Evolutionary conservation across 2,113 vertebrate genomes (phyloP), one percentile per base, ranked within the genome.

Genomic region (Eublepharis macularius): DNA sequence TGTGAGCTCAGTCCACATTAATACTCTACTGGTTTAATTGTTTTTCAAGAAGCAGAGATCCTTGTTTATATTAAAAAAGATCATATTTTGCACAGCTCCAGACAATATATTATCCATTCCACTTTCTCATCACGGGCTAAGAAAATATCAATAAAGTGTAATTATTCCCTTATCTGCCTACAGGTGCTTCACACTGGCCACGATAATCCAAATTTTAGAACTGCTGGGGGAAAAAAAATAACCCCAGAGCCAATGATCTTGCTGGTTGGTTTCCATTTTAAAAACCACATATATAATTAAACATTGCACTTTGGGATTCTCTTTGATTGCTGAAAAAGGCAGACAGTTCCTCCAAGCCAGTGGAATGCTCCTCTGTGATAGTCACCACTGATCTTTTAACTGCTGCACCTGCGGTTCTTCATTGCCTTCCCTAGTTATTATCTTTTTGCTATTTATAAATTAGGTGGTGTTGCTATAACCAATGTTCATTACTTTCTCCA

Each of bases 401-500:
- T 89, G 76, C 84, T 91, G 88, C 83, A 86, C 88, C 89, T 91
- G 88, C 70, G 87, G 77, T 85, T 94, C 86, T 82, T 94, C 88
- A 66, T 85, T 87, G 86, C 88, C 81, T 90, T 82, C 89, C 79
- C 87, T 92, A 72, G 32, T 76, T 66, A 80, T 91, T 0, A 4
- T 91, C 84, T 89, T 49, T 82, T 86, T 51, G 51, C 39, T 91
- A 81, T 92, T 94, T 92, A 91, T 92, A 94, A 82, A 92, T 78
- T 85, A 88, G 89, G 85, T 82, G 92, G 72, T 41, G 88, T 88
- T 87, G 79, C 88, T 84, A 88, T 43, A 51, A 89, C 63, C 60
- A 85, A 79, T 45, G 83, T 88, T 92, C 87, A 80, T 80, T 80
- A 83, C 88, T 87, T 92, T 92, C 78, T 54, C 84, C 89, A 83